Evolutionary conservation across 2,797 vertebrate species (phyloP).

Genomic region (Tokudaia muenninki): DNA sequence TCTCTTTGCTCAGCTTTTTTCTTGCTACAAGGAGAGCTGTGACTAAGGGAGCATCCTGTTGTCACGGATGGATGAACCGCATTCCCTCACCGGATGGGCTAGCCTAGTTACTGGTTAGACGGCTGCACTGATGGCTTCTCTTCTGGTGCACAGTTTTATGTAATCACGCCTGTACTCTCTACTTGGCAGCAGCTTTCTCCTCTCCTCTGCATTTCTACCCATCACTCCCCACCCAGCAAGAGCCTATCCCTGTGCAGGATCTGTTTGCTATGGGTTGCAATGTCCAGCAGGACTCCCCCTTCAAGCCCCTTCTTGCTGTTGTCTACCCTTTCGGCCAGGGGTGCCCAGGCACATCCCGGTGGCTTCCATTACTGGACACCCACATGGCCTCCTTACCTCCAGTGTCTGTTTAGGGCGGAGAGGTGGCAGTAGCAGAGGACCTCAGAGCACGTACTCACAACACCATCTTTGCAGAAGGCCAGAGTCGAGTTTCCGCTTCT

Average conservation of each 20-base stretch:
- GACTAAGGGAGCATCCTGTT: accelerated
- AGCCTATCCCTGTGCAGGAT: background rate
- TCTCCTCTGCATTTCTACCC: too few relatives aligned
- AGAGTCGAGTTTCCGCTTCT: too few relatives aligned
- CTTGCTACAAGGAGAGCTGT: background rate
- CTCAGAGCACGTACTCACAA: accelerated
- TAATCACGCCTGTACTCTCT: too few relatives aligned
- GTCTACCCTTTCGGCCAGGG: accelerated
- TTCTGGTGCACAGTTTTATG: background rate
- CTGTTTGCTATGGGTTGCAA: accelerated
- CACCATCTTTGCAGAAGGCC: background rate
- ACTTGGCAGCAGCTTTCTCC: background rate
- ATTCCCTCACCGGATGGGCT: accelerated
- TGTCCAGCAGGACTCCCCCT: accelerated
- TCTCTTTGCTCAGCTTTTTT: background rate
- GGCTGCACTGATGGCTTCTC: background rate
- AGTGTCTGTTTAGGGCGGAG: background rate
- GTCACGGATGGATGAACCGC: background rate
- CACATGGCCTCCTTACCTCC: background rate
- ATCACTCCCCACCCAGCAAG: accelerated
- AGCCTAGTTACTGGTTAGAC: background rate
- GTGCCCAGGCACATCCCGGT: accelerated
- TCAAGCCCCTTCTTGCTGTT: background rate
- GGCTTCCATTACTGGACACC: background rate
- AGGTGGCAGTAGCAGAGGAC: accelerated